Percentiles rank a stretch among this genome's conserved stretches.
Conservation (phyloP, 2,797 vertebrate genomes). For the Rallus crepitans region DNA sequence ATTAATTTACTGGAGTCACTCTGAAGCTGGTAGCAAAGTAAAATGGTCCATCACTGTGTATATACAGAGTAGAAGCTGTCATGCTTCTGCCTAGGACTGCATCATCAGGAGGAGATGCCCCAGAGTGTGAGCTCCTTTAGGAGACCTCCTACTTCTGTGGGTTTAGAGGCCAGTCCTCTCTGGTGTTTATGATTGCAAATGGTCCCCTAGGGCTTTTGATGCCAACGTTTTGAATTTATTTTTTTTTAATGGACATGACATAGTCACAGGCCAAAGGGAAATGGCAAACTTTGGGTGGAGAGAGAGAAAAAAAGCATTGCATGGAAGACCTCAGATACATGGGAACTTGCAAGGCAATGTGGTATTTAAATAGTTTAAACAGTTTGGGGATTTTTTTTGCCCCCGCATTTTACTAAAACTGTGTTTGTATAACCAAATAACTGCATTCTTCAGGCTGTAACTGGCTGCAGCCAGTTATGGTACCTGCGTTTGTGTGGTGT, state of each 20-base stretch:
- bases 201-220: neutral
- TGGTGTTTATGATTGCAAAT: neutral
- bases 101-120: neutral
- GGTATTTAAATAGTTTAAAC: neutral
- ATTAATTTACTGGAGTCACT: neutral
- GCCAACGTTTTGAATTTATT: neutral
- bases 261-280: neutral
- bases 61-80: neutral
- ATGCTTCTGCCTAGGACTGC: neutral
- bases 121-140: neutral
- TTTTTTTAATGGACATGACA: neutral
- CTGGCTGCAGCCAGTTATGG: neutral
- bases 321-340: neutral
- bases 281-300: neutral
- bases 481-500: neutral
- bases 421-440: neutral
- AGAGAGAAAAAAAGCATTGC: neutral
- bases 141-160: neutral
- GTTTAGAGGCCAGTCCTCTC: neutral
- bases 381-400: neutral
- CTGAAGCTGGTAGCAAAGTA: neutral
- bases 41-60: neutral
- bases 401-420: neutral
- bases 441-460: fast-evolving
- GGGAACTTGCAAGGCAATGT: neutral